Conservation (phyloP, 2,113 vertebrate species). For the Melanotaenia duboulayi region DNA sequence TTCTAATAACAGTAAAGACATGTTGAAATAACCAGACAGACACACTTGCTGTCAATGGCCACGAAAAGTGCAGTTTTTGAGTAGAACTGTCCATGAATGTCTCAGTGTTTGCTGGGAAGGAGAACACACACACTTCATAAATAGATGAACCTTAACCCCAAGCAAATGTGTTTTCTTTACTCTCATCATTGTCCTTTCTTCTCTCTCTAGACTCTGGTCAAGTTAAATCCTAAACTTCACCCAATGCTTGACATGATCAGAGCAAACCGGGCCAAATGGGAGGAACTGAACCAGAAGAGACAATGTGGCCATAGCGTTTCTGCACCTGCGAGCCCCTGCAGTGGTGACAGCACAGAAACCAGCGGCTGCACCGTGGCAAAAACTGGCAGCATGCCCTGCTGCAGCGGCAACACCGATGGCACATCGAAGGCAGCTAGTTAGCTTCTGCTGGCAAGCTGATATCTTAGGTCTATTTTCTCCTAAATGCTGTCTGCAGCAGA, state of each 20-base stretch:
- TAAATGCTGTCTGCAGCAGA: slow-evolving; percentile 67
- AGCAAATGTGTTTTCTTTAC: too few species aligned
- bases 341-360: slow-evolving; percentile 52
- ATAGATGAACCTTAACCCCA: too few species aligned
- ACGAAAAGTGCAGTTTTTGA: too few species aligned
- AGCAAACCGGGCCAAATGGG: slow-evolving; percentile 92
- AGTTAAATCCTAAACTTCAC: slow-evolving; percentile 94
- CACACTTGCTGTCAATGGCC: too few species aligned
- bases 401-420: slow-evolving; percentile 33
- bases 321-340: slow-evolving; percentile 45
- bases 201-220: slow-evolving; percentile 88
- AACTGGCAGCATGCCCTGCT: slow-evolving; percentile 61
- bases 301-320: slow-evolving; percentile 76
- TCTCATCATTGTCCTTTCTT: neutral
- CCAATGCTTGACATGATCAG: slow-evolving; percentile 93
- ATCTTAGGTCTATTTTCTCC: slow-evolving; percentile 50
- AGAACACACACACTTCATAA: too few species aligned
- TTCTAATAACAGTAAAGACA: too few species aligned
- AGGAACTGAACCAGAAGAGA: slow-evolving; percentile 90
- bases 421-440: slow-evolving; percentile 74
- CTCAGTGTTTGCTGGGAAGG: too few species aligned
- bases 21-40: too few species aligned
- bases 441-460: slow-evolving; percentile 37
- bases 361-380: slow-evolving; percentile 45
- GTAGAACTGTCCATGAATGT: too few species aligned